Percentiles rank a stretch among this genome's conserved stretches.
phyloP scores from a whole-genome alignment of 2,888 invertebrate species.

The Octonoba sinensis region DNA sequence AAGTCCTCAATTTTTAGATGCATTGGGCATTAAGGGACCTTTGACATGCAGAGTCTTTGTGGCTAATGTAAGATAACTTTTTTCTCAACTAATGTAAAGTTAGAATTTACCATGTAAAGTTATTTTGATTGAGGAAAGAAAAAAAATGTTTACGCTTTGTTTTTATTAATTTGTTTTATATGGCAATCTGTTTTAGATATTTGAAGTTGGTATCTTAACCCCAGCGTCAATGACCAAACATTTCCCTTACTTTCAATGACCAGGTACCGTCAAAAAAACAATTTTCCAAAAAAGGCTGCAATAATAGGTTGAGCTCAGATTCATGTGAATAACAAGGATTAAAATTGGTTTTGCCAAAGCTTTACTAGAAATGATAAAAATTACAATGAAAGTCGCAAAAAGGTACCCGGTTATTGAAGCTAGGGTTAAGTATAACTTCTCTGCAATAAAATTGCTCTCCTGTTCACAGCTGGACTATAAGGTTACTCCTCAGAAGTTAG shows the following conservation, averaged over 20 bases:
- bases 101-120: background rate
- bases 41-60: slow-evolving; percentile 95
- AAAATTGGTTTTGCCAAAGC: too few relatives aligned
- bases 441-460: slow-evolving; percentile 6
- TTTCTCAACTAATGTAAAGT: background rate
- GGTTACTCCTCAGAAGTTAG: slow-evolving; percentile 91
- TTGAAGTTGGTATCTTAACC: too few relatives aligned
- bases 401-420: too few relatives aligned
- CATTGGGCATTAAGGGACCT: slow-evolving; percentile 92
- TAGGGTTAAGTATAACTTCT: too few relatives aligned
- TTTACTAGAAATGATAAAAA: too few relatives aligned
- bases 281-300: too few relatives aligned
- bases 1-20: slow-evolving; percentile 92
- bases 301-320: too few relatives aligned
- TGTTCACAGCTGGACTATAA: slow-evolving; percentile 90
- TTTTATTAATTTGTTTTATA: background rate
- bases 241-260: too few relatives aligned
- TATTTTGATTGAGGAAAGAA: background rate
- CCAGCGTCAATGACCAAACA: too few relatives aligned
- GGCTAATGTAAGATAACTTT: slow-evolving; percentile 87
- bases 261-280: too few relatives aligned
- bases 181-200: background rate
- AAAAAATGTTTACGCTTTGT: background rate
- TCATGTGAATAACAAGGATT: too few relatives aligned
- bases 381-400: too few relatives aligned